Evolutionary conservation across 2,797 vertebrate species (phyloP).

Genomic region (Spinus pinus): DNA sequence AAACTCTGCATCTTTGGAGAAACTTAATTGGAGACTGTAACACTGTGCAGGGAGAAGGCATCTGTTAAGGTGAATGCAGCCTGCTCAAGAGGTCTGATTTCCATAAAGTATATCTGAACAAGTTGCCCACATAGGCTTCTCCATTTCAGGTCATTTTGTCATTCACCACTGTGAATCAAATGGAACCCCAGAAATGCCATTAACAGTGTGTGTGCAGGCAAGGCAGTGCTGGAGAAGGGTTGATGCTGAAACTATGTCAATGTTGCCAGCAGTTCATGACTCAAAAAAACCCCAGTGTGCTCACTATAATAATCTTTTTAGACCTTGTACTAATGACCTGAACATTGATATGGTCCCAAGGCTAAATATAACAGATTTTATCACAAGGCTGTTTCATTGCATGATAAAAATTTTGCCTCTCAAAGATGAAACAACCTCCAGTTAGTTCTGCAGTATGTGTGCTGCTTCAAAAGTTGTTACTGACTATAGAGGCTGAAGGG

Average conservation of each 20-base stretch:
- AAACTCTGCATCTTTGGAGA: not conserved
- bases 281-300: not conserved
- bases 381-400: not conserved
- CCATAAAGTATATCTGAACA: not conserved
- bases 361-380: not conserved
- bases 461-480: not conserved
- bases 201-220: not conserved
- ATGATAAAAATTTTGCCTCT: not conserved
- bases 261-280: not conserved
- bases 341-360: not conserved
- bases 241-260: not conserved
- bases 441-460: not conserved
- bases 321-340: not conserved
- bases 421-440: not conserved
- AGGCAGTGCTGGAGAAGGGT: not conserved
- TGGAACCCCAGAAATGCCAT: not conserved
- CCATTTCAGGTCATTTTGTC: not conserved
- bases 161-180: not conserved
- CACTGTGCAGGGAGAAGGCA: not conserved
- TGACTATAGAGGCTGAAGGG: not conserved
- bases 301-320: not conserved
- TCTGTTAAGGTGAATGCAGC: not conserved
- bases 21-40: not conserved
- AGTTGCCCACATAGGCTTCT: not conserved
- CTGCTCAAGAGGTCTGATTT: not conserved